Percentiles rank a stretch among this genome's conserved stretches.
phyloP scores from a whole-genome alignment of 2,113 vertebrate species.

The Triplophysa siluroides region DNA sequence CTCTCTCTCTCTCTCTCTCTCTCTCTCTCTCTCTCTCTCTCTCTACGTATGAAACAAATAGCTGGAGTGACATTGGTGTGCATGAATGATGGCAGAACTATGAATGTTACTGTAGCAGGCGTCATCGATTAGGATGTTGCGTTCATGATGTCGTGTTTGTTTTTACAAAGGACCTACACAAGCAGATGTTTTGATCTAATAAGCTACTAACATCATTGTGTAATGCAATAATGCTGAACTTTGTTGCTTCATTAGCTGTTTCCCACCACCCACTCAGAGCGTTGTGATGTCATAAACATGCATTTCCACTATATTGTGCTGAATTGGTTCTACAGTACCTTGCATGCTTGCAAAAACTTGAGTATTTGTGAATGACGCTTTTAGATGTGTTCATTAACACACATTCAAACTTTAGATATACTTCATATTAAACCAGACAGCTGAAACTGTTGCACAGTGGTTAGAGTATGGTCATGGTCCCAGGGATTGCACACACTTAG shows the following conservation, averaged over 20 bases:
- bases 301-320: no score
- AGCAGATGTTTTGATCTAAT: not conserved
- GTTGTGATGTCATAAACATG: no score
- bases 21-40: not conserved
- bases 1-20: no score
- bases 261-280: not conserved
- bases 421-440: no score
- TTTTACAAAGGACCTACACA: not conserved
- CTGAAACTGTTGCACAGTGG: no score
- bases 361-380: no score
- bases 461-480: no score
- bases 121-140: constrained; percentile 36
- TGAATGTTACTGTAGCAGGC: constrained; percentile 32
- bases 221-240: not conserved
- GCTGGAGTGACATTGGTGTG: constrained; percentile 21
- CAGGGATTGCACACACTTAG: no score
- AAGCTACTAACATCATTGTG: not conserved
- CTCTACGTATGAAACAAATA: constrained; percentile 22
- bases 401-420: no score
- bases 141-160: not conserved
- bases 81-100: constrained; percentile 2
- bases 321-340: not conserved
- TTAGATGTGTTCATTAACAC: no score
- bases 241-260: not conserved
- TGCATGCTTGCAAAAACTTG: no score